Evolutionary conservation across 1,140 invertebrate species (phyloP), one percentile per base, ranked within the genome.

Genomic region (Diorhabda carinulata): DNA sequence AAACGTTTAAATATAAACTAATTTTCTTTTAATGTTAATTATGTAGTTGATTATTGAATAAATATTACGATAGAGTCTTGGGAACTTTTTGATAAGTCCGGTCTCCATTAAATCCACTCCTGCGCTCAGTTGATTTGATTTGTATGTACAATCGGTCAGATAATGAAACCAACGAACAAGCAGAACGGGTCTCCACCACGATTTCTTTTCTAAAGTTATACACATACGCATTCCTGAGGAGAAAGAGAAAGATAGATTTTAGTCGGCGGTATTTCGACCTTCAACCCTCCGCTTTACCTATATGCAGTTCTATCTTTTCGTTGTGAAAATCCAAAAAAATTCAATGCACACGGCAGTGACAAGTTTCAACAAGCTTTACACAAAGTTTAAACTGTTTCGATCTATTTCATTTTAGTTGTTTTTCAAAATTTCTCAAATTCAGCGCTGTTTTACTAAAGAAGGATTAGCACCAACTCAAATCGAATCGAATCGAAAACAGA

Each of bases 281-380:
- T 64, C 63, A 64, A 64, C 63, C 63, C 63, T 63, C 63, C 52
- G 10, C 25, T 62, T 62, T 57, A 64, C 45, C 63, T 57, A 64
- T 41, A 25, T 25, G 63, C 10, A 56, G 56, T 64, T 64, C 63
- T 57, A 64, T 64, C 63, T 64, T 40, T 42, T 64, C 25, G 25
- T 25, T 25, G 25, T 25, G 25, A 25, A 25, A 25, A 25, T 25
- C 25, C 25, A 1, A 25, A 25, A 25, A 25, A 25, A 25, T 25
- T 25, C 25, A 25, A 25, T 25, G 25, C 25, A 25, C 25, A 25
- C 25, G 25, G 25, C 25, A 25, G 25, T 25, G 25, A 25, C 25
- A 25, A 25, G 25, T 25, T 25, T 25, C 25, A 25, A 25, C 25
- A 25, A 25, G 25, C 25, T 25, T 25, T 25, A 25, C 25, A 25